A percentile compares a stretch with the other conserved stretches of the same genome.
Evolutionary conservation across 2,888 invertebrate genomes (phyloP).

Genomic region (Stenichneumon culpator): DNA sequence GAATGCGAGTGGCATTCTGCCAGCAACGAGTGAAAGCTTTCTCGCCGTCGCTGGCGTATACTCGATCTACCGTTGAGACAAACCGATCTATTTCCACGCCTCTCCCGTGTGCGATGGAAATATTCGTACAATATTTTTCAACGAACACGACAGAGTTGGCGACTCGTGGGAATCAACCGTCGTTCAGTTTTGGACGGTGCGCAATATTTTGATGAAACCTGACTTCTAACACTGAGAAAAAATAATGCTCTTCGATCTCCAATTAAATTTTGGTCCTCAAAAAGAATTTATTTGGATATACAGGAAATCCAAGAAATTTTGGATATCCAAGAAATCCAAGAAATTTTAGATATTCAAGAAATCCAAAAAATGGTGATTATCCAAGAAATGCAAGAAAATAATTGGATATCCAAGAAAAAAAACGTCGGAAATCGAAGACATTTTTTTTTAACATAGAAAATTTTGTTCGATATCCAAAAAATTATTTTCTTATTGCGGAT

Average conservation of each 20-base stretch:
- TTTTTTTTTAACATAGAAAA: too few species aligned
- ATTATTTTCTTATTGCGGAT: too few species aligned
- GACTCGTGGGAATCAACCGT: background rate
- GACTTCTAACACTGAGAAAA: background rate
- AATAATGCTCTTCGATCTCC: background rate
- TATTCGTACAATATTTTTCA: background rate
- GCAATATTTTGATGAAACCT: too few species aligned
- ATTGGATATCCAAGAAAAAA: too few species aligned
- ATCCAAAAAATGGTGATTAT: too few species aligned
- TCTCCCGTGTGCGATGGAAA: constrained; percentile 6
- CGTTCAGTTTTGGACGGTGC: too few species aligned
- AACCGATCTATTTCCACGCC: constrained; percentile 56
- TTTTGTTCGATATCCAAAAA: too few species aligned
- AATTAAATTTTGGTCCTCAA: background rate
- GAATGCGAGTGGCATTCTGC: constrained; percentile 55
- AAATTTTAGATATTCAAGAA: too few species aligned
- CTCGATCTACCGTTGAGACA: constrained; percentile 43
- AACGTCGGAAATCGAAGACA: too few species aligned
- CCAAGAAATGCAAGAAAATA: too few species aligned
- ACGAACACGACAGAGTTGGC: background rate
- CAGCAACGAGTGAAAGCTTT: constrained; percentile 65
- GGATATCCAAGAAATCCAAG: too few species aligned
- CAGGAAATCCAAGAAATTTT: too few species aligned
- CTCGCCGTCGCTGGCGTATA: constrained; percentile 40
- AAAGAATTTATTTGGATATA: background rate